Evolutionary conservation across 2,797 vertebrate species (phyloP).

Genomic region (Falco novaeseelandiae): DNA sequence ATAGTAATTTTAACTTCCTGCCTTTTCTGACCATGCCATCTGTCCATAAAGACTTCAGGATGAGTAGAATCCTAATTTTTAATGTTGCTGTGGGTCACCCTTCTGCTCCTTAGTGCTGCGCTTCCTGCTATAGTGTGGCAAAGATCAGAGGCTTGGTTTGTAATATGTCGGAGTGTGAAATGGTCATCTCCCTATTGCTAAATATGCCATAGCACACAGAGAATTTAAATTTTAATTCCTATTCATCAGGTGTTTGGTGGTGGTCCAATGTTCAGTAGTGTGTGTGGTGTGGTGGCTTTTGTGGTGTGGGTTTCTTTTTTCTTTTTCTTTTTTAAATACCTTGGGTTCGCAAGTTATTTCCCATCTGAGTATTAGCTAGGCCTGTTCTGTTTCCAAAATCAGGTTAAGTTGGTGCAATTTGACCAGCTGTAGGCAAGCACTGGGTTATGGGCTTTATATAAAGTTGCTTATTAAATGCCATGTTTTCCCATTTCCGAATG

Average conservation of each 20-base stretch:
- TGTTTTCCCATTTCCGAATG: background rate
- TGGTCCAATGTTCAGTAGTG: background rate
- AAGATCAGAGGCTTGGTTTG: background rate
- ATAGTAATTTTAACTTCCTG: background rate
- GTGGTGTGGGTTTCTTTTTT: no score
- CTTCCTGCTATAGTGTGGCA: background rate
- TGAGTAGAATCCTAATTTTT: background rate
- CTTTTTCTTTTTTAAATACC: background rate
- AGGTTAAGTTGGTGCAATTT: background rate
- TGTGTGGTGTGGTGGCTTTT: background rate
- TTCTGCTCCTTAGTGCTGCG: background rate
- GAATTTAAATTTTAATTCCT: background rate
- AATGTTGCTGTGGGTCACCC: background rate
- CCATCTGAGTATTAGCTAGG: background rate
- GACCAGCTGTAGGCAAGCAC: background rate
- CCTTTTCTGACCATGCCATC: background rate
- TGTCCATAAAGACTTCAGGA: background rate
- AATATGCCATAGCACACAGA: background rate
- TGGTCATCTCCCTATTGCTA: background rate
- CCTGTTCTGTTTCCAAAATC: background rate
- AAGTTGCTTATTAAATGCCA: background rate
- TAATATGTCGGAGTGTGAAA: accelerated
- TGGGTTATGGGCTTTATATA: background rate
- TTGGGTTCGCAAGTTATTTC: background rate
- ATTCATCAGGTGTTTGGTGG: background rate